These are phyloP conservation scores for Osmerus eperlanus DNA, from an alignment of 2,113 vertebrate genomes.

Conservation along the genomic window DNA sequence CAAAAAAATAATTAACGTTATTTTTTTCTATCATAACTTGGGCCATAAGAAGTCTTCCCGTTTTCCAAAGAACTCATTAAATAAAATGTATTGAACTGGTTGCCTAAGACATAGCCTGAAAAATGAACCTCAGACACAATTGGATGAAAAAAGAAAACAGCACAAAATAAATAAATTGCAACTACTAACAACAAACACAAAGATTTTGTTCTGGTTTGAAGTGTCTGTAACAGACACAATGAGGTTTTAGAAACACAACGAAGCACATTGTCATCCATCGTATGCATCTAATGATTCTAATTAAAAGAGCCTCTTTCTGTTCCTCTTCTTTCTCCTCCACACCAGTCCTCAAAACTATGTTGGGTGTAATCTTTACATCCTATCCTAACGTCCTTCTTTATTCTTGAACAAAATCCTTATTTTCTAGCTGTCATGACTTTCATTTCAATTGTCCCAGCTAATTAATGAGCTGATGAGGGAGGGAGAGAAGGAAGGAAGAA, in stretches of 20 bases:
- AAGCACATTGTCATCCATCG: slow-evolving; percentile 11
- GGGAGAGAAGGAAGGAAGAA: not conserved
- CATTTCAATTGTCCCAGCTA: slow-evolving; percentile 63
- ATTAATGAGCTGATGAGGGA: slow-evolving; percentile 57
- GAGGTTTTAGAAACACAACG: slow-evolving; percentile 11
- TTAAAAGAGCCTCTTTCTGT: not conserved
- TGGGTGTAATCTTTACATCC: slow-evolving; percentile 47
- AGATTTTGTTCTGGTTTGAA: slow-evolving; percentile 19
- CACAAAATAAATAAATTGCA: not conserved
- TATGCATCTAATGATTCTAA: slow-evolving; percentile 16
- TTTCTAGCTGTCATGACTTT: slow-evolving; percentile 57
- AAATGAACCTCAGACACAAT: not conserved
- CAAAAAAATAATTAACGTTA: slow-evolving; percentile 55
- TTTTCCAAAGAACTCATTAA: slow-evolving; percentile 38
- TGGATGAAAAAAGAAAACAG: not conserved
- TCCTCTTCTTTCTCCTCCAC: not conserved
- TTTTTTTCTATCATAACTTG: slow-evolving; percentile 45
- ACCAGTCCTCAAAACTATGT: slow-evolving; percentile 41
- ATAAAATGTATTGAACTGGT: slow-evolving; percentile 31
- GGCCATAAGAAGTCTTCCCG: slow-evolving; percentile 25
- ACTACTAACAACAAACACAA: slow-evolving; percentile 16
- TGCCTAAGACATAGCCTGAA: slow-evolving; percentile 11
- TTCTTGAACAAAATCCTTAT: slow-evolving; percentile 56
- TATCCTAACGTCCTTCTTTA: slow-evolving; percentile 53
- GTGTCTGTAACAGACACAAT: slow-evolving; percentile 9